These are phyloP conservation scores for Drosophila nr. medialis DNA, from an alignment of 2,888 invertebrate genomes.

Conservation along the genomic window DNA sequence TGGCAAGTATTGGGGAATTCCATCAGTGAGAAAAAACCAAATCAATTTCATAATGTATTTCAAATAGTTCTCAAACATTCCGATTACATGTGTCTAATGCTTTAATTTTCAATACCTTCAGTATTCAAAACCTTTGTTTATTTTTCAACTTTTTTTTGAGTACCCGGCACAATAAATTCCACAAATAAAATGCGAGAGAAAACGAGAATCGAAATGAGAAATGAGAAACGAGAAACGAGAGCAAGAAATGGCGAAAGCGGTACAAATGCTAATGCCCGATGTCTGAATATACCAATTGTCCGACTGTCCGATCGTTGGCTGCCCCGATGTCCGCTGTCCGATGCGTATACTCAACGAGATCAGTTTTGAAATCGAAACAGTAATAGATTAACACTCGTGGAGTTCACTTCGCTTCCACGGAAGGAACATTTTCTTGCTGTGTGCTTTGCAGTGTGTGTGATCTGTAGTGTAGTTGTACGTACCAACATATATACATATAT, in stretches of 20 bases:
- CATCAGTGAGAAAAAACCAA: background rate
- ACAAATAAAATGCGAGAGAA: constrained; percentile 1
- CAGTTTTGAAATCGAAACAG: constrained; percentile 56
- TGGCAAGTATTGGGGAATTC: background rate
- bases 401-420: constrained; percentile 73
- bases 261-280: background rate
- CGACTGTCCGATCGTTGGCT: background rate
- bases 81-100: background rate
- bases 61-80: background rate
- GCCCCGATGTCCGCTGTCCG: background rate
- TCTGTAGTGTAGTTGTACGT: constrained; percentile 73
- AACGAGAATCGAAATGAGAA: background rate
- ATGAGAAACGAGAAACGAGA: background rate
- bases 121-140: constrained; percentile 1
- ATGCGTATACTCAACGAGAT: constrained; percentile 19
- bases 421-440: constrained; percentile 59
- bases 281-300: background rate
- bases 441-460: constrained; percentile 62
- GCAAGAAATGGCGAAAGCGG: constrained; percentile 1
- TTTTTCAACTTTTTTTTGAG: background rate
- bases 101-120: background rate
- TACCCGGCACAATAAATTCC: background rate
- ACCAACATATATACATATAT: constrained; percentile 25
- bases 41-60: background rate
- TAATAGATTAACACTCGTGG: constrained; percentile 80